These are phyloP conservation scores for Myathropa florea DNA, from an alignment of 2,888 invertebrate species.

Conservation along the genomic window DNA sequence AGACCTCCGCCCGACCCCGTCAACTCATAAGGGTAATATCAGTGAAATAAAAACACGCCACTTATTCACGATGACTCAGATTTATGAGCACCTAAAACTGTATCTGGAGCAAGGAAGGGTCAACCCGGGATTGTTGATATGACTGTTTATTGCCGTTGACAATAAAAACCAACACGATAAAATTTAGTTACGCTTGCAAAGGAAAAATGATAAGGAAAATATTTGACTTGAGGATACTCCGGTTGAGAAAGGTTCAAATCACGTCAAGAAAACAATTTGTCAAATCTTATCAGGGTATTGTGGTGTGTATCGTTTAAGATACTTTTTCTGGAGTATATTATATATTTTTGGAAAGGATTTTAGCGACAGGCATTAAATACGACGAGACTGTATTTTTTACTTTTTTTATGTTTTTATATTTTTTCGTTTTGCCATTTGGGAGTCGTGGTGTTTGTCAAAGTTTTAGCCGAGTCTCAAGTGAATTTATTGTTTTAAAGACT, in stretches of 20 bases:
- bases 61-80: conserved; percentile 24
- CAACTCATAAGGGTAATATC: not conserved
- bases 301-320: not conserved
- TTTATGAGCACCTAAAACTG: conserved; percentile 6
- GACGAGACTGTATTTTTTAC: not conserved
- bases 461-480: not conserved
- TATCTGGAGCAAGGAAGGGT: not conserved
- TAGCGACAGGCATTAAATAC: too few species aligned
- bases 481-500: too few species aligned
- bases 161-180: conserved; percentile 6
- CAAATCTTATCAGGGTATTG: not conserved
- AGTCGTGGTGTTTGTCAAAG: not conserved
- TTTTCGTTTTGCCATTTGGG: not conserved
- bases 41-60: not conserved
- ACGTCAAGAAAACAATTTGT: not conserved
- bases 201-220: not conserved
- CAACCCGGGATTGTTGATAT: not conserved
- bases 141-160: not conserved
- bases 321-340: not conserved
- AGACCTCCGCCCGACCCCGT: not conserved
- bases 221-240: not conserved
- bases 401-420: too few species aligned
- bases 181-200: conserved; percentile 3
- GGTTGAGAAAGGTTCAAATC: not conserved
- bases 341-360: not conserved